Percentiles rank a stretch among this genome's conserved stretches.
phyloP scores from a whole-genome alignment of 2,113 vertebrate species.

The Leptosomus discolor region DNA sequence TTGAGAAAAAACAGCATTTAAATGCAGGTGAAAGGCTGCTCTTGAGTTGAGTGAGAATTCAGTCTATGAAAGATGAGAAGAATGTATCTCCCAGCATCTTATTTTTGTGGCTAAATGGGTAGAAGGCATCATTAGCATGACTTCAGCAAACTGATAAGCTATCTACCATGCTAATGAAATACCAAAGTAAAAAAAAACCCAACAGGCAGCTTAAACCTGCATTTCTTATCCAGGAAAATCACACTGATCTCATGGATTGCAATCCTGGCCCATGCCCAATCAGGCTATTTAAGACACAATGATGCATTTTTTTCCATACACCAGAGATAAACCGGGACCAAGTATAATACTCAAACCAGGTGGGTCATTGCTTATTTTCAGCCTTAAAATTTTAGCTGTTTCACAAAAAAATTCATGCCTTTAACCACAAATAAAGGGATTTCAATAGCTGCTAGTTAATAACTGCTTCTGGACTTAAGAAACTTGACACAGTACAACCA shows the following conservation, averaged over 20 bases:
- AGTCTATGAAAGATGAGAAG: background rate
- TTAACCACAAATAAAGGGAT: background rate
- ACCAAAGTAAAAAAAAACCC: background rate
- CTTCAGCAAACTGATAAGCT: background rate
- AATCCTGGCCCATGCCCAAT: rapidly evolving
- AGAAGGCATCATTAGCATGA: background rate
- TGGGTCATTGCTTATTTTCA: background rate
- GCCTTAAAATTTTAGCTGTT: background rate
- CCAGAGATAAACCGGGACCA: background rate
- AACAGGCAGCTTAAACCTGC: background rate
- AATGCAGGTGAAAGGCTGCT: background rate
- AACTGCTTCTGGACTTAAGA: background rate
- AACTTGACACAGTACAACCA: background rate
- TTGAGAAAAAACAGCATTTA: background rate
- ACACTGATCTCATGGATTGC: background rate
- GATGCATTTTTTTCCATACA: background rate
- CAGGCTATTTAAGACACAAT: background rate
- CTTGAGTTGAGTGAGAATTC: background rate
- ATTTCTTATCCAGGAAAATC: background rate
- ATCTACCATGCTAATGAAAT: background rate
- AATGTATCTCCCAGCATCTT: background rate
- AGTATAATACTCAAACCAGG: background rate
- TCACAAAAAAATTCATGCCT: background rate
- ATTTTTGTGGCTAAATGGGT: background rate
- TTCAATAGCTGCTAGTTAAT: background rate